Percentiles rank a stretch among this genome's conserved stretches.
These are phyloP conservation scores for Pogonocichla stellata DNA, from an alignment of 2,113 vertebrate genomes.

Conservation along the genomic window DNA sequence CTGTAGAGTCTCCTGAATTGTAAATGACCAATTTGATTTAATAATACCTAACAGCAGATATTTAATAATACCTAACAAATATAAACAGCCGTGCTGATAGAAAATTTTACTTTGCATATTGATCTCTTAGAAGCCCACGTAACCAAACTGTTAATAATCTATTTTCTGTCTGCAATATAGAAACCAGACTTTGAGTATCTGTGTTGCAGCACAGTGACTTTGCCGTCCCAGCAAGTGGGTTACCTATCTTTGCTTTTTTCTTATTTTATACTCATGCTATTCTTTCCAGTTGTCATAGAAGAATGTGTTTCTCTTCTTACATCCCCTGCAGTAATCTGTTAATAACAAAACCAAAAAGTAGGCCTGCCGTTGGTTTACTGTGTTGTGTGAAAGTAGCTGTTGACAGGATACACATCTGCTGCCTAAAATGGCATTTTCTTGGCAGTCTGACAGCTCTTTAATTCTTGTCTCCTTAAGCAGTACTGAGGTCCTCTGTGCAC, in stretches of 20 bases:
- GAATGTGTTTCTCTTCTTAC: not conserved
- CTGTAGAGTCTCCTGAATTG: not conserved
- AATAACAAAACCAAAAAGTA: conserved; percentile 21
- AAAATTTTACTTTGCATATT: not conserved
- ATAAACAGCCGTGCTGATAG: not conserved
- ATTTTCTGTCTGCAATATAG: not conserved
- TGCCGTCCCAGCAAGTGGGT: not conserved
- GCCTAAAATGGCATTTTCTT: conserved; percentile 28
- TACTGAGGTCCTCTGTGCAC: not conserved
- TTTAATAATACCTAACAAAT: not conserved
- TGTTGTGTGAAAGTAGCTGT: conserved; percentile 5
- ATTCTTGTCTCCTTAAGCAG: conserved; percentile 35
- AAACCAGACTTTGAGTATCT: not conserved
- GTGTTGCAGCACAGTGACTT: not conserved
- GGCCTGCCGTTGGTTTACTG: not conserved
- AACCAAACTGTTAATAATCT: not conserved
- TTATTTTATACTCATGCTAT: not conserved
- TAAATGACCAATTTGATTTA: not conserved
- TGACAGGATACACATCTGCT: conserved; percentile 27
- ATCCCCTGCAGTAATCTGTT: conserved; percentile 15
- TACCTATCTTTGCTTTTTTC: not conserved
- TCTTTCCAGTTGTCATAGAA: not conserved
- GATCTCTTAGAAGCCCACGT: not conserved
- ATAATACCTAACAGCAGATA: not conserved
- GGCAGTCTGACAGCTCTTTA: conserved; percentile 39